Evolutionary conservation across 2,113 vertebrate species (phyloP).

Genomic region (Anolis carolinensis): DNA sequence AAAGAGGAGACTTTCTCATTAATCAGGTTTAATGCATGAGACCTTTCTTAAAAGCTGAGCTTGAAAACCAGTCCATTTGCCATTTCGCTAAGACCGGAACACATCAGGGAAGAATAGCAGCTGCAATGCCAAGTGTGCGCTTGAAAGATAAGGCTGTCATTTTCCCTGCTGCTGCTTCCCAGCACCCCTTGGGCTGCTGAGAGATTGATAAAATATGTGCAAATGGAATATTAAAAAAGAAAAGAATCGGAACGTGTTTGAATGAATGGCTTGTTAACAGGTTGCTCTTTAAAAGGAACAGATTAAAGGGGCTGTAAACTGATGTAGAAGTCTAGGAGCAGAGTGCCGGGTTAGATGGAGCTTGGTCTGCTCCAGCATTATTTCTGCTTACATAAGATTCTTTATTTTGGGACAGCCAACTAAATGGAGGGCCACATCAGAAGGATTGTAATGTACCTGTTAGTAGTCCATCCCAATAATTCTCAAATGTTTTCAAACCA

Average conservation of each 20-base stretch:
- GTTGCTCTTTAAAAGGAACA: neutral
- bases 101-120: neutral
- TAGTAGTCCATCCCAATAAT: neutral
- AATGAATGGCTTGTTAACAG: neutral
- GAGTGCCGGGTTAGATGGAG: neutral
- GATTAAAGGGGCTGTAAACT: neutral
- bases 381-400: neutral
- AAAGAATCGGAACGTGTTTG: neutral
- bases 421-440: neutral
- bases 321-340: neutral
- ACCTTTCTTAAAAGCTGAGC: neutral
- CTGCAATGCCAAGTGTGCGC: neutral
- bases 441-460: no score
- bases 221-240: conserved; percentile 1
- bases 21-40: conserved; percentile 26
- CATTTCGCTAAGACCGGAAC: conserved; percentile 23
- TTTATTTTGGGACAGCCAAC: neutral
- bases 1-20: neutral
- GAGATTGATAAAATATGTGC: conserved; percentile 30
- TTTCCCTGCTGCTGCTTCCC: conserved; percentile 30
- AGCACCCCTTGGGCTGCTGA: conserved; percentile 14
- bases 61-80: conserved; percentile 10
- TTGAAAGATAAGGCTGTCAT: conserved; percentile 31
- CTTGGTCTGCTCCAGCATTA: neutral
- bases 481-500: neutral